Base-by-base conservation (phyloP, 1,140 invertebrate species). In the Euwallacea similis region DNA sequence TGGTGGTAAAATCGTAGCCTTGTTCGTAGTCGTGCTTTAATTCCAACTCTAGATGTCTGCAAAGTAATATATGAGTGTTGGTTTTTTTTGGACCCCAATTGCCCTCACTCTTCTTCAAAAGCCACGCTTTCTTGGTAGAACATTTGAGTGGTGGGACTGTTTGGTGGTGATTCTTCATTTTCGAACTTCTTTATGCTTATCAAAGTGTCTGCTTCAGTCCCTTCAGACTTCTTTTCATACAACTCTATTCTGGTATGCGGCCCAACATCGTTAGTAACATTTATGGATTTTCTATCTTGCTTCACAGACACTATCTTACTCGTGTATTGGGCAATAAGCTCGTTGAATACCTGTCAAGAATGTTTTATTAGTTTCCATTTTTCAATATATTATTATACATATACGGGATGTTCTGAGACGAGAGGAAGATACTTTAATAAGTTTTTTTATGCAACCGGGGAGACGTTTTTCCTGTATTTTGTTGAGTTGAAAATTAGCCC, bases 201-300 rank as follows among this genome's bases (percentile, higher is more conserved):
- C 8, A 88, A 72, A 65, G 82, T 78, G 33, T 86, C 84, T 67
- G 84, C 82, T 0, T 84, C 84, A 6, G 79, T 82, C 55, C 85
- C 83, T 4, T 81, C 84, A 63, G 84, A 83, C 7, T 82, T 81
- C n/a, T 83, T 84, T 42, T 79, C 84, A 81, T 56, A 86, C 2
- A 88, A 76, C 71, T 86, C 84, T 0, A 89, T 83, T 67, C 82
- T 85, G 0, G 86, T 84, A 16, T 85, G 83, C 0, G 87, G 87
- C 15, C 87, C 87, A 43, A 88, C 85, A 73, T 87, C 85, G 76
- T 88, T 88, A 7, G 83, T 77, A 4, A 88, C 79, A 74, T 80
- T 81, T 0, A 85, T 80, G 33, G 76, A 72, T 66, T 76, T 79
- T 15, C 73, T 75, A 56, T 80, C 76, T 53, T 69, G 74, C 7